Base-by-base conservation (phyloP, 2,797 vertebrate genomes). In the Menidia menidia region DNA sequence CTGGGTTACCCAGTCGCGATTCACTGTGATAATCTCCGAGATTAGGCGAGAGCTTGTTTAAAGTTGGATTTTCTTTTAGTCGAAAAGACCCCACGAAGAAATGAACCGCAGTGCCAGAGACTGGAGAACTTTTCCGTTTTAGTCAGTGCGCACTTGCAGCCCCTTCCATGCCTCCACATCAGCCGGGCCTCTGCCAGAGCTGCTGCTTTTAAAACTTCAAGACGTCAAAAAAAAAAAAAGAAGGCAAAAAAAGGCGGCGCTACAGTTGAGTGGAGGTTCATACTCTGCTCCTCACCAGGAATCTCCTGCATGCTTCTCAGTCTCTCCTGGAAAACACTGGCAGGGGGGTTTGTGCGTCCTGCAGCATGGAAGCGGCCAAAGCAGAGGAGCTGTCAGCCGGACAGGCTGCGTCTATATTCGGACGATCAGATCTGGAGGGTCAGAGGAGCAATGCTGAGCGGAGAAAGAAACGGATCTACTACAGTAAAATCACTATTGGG, bases 341-440 rank as follows among this genome's bases (percentile, higher is more conserved):
- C 41, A 15, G 73, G 51, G 61, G 25, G 58, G 16, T 12, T 4
- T 19, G 25, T 47, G 44, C 56, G 45, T 41, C 11, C 59, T 45
- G 50, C 75, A 73, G 75, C 68, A 91, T 92, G 90, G 90, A 92
- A 4, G 67, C 12, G 47, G 60, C 63, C 43, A 92, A 92, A 82
- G 87, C 52, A 64, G 86, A 88, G 54, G 84, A 90, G 4, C 44
- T 68, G 6, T 31, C 79, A 0, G 60, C 78, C 0, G 85, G 78
- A 18, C 88, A 88, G 56, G 88, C 87, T 1, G 77, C 81, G 10
- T 56, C 85, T 63, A 68, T 92, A 47, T 90, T 93, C 42, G 87
- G 75, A 63, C 64, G 84, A 0, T 19, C 72, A 12, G 86, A 89
- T 42, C 30, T 71, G 80, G 91, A 92, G 60, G 82, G 71, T 66